Base-by-base conservation (phyloP, 2,113 vertebrate genomes). In the Excalfactoria chinensis region DNA sequence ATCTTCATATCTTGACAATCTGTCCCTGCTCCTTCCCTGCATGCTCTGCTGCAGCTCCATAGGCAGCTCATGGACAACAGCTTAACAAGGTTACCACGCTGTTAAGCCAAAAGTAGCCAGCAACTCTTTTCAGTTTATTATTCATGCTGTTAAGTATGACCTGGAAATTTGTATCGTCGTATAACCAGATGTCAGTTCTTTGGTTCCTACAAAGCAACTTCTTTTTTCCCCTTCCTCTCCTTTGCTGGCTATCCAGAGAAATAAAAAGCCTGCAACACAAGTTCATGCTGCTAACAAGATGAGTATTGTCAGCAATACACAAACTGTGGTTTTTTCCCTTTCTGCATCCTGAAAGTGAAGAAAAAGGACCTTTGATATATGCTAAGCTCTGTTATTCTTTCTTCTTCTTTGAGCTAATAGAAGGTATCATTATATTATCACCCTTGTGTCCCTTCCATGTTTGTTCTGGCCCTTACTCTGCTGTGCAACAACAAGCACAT, bases 401-500 rank as follows among this genome's bases (percentile, higher is more conserved):
- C 75, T 48, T 32, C 2, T 69, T 81, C 80, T 84, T 85, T 90
- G 77, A 89, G 87, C 86, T 96, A 97, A 93, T 93, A 96, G 93
- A 95, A 96, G 88, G 62, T 94, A 93, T 93, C 84, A 78, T 95
- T 97, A 93, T 96, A 79, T 95, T 95, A 95, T 89, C 93, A 97
- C 91, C 87, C 85, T 96, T 90, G 74, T 96, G 93, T 96, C 91
- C 75, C 86, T 97, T 94, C 83, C 70, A 74, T 93, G 77, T 95
- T 96, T 94, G 95, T 92, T 67, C 91, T 97, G 97, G 96, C 93
- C 88, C 28, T 22, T 51, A 78, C 62, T 94, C 77, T 81, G 44
- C 86, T 91, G 92, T 97, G 89, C 80, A 97, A 93, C 94, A 97
- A 94, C 70, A 97, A 96, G 93, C 93, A 83, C 85, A 96, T 88